phyloP scores from a whole-genome alignment of 2,888 invertebrate species.

The Ophioninae sp. region DNA sequence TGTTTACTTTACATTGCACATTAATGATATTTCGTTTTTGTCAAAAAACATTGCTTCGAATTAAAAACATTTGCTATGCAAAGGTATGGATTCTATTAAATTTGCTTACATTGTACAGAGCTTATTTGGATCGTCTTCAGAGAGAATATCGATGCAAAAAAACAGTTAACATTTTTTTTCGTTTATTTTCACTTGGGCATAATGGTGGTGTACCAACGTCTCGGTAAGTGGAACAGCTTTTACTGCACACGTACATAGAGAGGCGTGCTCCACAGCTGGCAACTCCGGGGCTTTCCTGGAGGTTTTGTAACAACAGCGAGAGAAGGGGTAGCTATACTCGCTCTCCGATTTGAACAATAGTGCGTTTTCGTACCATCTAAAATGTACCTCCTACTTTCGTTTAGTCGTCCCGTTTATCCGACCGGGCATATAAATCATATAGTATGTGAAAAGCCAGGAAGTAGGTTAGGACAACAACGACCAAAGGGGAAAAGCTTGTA shows the following conservation, averaged over 20 bases:
- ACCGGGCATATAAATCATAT: conserved; percentile 49
- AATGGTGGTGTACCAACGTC: conserved; percentile 9
- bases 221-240: conserved; percentile 29
- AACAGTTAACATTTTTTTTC: background rate
- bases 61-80: background rate
- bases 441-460: conserved; percentile 55
- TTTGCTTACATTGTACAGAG: background rate
- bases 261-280: conserved; percentile 13
- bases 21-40: too few relatives aligned
- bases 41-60: too few relatives aligned
- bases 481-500: conserved; percentile 21
- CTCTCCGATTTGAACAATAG: conserved; percentile 50
- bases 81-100: background rate
- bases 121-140: background rate
- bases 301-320: conserved; percentile 38
- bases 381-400: conserved; percentile 56
- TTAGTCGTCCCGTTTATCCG: conserved; percentile 56
- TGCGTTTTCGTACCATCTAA: conserved; percentile 47
- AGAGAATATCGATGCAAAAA: background rate
- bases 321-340: conserved; percentile 37
- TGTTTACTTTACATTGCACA: background rate
- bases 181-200: conserved; percentile 6
- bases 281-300: conserved; percentile 24
- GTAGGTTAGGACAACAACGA: conserved; percentile 51
- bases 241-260: conserved; percentile 2